Conservation (phyloP, 2,113 vertebrate species). For the Dicrurus megarhynchus region DNA sequence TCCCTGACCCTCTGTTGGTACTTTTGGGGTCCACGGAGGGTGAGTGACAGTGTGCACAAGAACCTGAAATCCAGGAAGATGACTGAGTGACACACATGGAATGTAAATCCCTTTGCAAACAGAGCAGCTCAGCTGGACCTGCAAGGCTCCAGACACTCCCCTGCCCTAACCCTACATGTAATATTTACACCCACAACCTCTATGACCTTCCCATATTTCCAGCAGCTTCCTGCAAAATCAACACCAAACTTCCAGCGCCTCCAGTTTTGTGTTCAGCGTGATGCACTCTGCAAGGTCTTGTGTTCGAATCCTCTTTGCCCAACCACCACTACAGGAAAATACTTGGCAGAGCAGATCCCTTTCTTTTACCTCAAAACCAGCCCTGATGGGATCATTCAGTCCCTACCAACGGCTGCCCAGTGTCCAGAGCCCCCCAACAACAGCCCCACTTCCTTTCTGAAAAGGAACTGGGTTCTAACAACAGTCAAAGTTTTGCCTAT, state of each 20-base stretch:
- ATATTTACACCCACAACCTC: background rate
- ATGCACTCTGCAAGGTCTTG: no score
- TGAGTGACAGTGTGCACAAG: background rate
- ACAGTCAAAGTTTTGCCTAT: background rate
- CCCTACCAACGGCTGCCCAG: background rate
- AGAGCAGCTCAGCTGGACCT: background rate
- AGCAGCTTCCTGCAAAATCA: background rate
- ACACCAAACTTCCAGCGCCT: background rate
- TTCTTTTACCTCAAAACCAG: background rate
- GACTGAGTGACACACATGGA: accelerated
- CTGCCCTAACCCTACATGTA: background rate
- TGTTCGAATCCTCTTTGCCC: background rate
- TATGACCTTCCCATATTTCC: background rate
- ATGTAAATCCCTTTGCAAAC: background rate
- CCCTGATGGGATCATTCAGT: background rate
- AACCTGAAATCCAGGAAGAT: background rate
- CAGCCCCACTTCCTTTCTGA: background rate
- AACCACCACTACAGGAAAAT: background rate
- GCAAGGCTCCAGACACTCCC: background rate
- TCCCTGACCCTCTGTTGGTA: background rate
- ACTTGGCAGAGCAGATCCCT: background rate
- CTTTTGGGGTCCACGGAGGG: background rate
- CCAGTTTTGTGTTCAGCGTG: background rate
- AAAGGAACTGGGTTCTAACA: background rate
- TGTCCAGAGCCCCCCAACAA: background rate